These are phyloP conservation scores for Mythimna ferrago DNA, from an alignment of 2,888 invertebrate species.

Conservation along the genomic window DNA sequence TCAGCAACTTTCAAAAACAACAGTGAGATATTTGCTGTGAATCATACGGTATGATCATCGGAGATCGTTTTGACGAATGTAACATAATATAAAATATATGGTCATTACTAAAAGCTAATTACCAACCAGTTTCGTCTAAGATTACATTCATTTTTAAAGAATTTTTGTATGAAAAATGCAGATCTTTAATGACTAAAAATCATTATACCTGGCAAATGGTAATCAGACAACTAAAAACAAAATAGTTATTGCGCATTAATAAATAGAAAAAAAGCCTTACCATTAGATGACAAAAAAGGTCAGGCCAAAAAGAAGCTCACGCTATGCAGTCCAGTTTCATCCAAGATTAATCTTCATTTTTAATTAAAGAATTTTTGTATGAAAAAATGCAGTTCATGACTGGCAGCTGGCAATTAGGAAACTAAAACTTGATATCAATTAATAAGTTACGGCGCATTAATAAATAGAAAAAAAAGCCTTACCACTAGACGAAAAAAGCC, in stretches of 20 bases:
- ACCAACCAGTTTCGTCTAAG: neutral
- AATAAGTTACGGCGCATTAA: neutral
- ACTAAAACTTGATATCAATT: conserved; percentile 12
- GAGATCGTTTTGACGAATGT: neutral
- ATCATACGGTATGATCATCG: neutral
- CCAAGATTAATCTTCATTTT: too few relatives aligned
- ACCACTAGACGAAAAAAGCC: conserved; percentile 46
- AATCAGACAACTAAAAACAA: too few relatives aligned
- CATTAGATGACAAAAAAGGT: conserved; percentile 30
- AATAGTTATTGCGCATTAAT: neutral
- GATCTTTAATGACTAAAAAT: too few relatives aligned
- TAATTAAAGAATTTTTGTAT: neutral
- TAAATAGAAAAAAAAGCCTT: too few relatives aligned
- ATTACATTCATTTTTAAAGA: too few relatives aligned
- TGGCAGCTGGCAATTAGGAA: neutral
- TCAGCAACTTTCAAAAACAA: conserved; percentile 12
- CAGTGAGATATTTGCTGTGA: neutral
- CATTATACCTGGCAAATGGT: too few relatives aligned
- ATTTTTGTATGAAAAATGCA: too few relatives aligned
- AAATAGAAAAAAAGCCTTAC: conserved; percentile 53
- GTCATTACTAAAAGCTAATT: neutral
- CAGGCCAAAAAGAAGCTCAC: conserved; percentile 72
- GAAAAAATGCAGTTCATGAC: neutral
- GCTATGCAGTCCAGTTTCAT: conserved; percentile 80
- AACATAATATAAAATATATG: neutral